phyloP scores from a whole-genome alignment of 1,140 invertebrate species.

The Orussus abietinus region DNA sequence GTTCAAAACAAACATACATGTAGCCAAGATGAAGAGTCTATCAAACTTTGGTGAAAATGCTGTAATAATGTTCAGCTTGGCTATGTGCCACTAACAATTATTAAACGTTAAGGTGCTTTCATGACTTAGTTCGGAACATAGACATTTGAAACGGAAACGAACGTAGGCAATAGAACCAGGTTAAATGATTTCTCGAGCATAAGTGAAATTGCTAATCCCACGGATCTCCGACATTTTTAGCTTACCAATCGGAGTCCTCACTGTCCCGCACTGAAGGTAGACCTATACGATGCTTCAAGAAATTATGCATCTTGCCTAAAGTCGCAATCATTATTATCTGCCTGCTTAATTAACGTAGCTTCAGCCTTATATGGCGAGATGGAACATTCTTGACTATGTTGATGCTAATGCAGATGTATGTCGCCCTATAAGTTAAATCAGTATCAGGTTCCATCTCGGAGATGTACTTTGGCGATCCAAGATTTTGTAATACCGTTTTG shows the following conservation, averaged over 20 bases:
- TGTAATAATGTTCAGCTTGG: too few species aligned
- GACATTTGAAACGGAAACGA: slow-evolving; percentile 26
- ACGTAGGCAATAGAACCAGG: slow-evolving; percentile 26
- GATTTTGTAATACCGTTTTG: slow-evolving; percentile 6
- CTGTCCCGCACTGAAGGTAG: slow-evolving; percentile 49
- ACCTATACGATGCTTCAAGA: slow-evolving; percentile 34
- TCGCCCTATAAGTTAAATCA: slow-evolving; percentile 23
- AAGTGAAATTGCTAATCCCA: slow-evolving; percentile 31
- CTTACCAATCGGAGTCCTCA: slow-evolving; percentile 51
- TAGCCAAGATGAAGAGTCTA: too few species aligned
- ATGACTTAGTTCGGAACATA: too few species aligned
- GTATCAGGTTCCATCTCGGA: slow-evolving; percentile 17
- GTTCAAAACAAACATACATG: slow-evolving; percentile 14
- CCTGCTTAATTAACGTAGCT: slow-evolving; percentile 43
- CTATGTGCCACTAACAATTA: too few species aligned
- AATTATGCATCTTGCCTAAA: slow-evolving; percentile 40
- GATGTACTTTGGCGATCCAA: slow-evolving; percentile 12
- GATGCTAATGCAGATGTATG: slow-evolving; percentile 29
- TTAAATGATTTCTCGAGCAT: slow-evolving; percentile 18
- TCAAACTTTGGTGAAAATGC: too few species aligned
- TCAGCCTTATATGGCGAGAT: too few species aligned
- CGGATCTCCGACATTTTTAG: slow-evolving; percentile 48
- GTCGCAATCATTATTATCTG: slow-evolving; percentile 34
- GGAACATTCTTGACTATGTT: too few species aligned
- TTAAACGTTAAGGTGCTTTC: too few species aligned